A percentile compares a stretch with the other conserved stretches of the same genome.
These are phyloP conservation scores for Notothenia rossii DNA, from an alignment of 2,113 vertebrate species.

Conservation along the genomic window DNA sequence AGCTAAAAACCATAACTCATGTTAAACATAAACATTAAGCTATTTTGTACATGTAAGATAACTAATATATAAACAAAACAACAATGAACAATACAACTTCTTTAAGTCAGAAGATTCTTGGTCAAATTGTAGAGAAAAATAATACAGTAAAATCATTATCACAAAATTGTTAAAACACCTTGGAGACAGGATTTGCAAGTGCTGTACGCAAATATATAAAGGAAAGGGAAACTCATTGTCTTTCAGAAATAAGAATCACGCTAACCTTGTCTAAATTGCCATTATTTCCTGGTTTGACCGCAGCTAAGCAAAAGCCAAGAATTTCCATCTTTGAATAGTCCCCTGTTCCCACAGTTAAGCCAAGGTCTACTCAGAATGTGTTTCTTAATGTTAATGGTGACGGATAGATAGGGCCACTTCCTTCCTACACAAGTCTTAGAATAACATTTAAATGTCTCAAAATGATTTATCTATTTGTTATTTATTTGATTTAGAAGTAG, in stretches of 20 bases:
- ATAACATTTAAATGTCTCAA: not conserved
- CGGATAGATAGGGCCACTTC: not conserved
- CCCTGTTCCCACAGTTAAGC: not conserved
- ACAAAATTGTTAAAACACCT: not conserved
- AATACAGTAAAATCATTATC: too few relatives aligned
- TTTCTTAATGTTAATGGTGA: not conserved
- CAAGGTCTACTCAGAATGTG: not conserved
- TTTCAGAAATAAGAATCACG: not conserved
- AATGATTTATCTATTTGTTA: not conserved
- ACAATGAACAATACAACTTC: too few relatives aligned
- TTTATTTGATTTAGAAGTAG: not conserved
- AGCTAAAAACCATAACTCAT: too few relatives aligned
- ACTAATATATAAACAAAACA: too few relatives aligned
- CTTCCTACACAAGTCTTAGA: not conserved
- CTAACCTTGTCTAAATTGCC: not conserved
- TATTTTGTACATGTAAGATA: too few relatives aligned
- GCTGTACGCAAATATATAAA: not conserved
- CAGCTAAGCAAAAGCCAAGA: not conserved
- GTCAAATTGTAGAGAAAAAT: too few relatives aligned
- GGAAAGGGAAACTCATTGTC: conserved; percentile 11
- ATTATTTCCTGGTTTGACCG: conserved; percentile 8
- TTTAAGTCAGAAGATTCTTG: too few relatives aligned
- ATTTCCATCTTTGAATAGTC: not conserved
- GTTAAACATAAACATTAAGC: too few relatives aligned
- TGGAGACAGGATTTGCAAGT: not conserved